Evolutionary conservation across 2,797 vertebrate genomes (phyloP).

Genomic region (Hypotaenidia okinawae): DNA sequence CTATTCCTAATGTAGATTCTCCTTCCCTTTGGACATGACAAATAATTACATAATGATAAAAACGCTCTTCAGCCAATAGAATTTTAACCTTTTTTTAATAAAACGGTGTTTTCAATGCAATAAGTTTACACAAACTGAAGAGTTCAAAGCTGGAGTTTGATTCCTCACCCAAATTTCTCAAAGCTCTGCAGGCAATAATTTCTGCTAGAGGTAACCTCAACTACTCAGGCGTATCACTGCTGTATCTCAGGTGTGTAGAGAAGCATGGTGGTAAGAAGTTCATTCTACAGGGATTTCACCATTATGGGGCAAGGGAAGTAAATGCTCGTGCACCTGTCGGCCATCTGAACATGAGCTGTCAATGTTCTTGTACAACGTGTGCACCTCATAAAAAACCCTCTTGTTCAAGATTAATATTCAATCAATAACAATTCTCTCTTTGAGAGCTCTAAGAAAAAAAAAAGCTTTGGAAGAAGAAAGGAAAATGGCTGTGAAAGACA

Average conservation of each 20-base stretch:
- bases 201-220: not conserved
- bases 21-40: not conserved
- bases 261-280: not conserved
- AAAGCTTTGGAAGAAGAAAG: not conserved
- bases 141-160: not conserved
- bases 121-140: not conserved
- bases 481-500: not conserved
- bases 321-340: fast-evolving
- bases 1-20: not conserved
- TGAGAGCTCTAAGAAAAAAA: not conserved
- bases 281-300: not conserved
- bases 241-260: not conserved
- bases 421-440: not conserved
- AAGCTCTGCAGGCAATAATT: not conserved
- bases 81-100: not conserved
- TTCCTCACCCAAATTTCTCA: not conserved
- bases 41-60: not conserved
- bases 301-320: not conserved
- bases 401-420: not conserved
- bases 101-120: not conserved
- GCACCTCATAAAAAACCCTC: not conserved
- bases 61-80: not conserved
- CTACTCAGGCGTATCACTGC: not conserved
- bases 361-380: not conserved
- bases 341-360: not conserved